Evolutionary conservation across 92 coral and sea anemone species (phyloP).

Genomic region (Phymanthus crucifer): DNA sequence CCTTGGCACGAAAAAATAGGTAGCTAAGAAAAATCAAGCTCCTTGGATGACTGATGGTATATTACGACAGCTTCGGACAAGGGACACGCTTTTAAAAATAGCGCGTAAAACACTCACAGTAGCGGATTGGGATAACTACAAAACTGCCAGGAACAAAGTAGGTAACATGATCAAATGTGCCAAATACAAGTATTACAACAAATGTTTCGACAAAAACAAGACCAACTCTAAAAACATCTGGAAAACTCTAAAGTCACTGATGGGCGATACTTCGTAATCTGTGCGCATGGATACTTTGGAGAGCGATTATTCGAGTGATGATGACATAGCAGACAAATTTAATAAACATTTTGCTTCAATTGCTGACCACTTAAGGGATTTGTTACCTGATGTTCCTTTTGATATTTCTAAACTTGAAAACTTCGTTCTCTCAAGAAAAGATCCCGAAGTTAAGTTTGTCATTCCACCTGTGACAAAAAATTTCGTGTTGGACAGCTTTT

Average conservation of each 20-base stretch:
- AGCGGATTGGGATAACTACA: slow-evolving; percentile 23
- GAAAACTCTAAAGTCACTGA: neutral
- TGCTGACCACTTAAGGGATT: slow-evolving; percentile 46
- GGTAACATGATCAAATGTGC: neutral
- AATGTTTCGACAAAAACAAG: slow-evolving; percentile 4
- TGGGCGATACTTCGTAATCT: neutral
- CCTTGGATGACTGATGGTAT: slow-evolving; percentile 71
- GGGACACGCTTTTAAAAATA: slow-evolving; percentile 36
- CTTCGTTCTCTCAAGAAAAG: slow-evolving; percentile 62
- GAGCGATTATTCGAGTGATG: neutral
- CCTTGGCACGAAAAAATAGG: slow-evolving; percentile 76
- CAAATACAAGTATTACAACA: slow-evolving; percentile 1
- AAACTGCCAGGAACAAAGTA: slow-evolving; percentile 1
- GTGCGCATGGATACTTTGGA: neutral
- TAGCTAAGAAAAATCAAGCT: slow-evolving; percentile 49
- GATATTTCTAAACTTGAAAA: slow-evolving; percentile 40
- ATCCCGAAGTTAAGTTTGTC: slow-evolving; percentile 22
- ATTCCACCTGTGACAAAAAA: slow-evolving; percentile 43
- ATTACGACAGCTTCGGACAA: slow-evolving; percentile 29
- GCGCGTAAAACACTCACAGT: slow-evolving; percentile 6
- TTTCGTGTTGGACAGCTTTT: slow-evolving; percentile 34
- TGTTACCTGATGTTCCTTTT: slow-evolving; percentile 45
- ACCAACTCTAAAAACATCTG: slow-evolving; percentile 3
- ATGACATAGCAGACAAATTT: slow-evolving; percentile 32
- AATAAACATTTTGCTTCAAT: slow-evolving; percentile 52